Percentiles rank a stretch among this genome's conserved stretches.
Evolutionary conservation across 2,888 invertebrate species (phyloP).

Genomic region (Piscicola geometra): DNA sequence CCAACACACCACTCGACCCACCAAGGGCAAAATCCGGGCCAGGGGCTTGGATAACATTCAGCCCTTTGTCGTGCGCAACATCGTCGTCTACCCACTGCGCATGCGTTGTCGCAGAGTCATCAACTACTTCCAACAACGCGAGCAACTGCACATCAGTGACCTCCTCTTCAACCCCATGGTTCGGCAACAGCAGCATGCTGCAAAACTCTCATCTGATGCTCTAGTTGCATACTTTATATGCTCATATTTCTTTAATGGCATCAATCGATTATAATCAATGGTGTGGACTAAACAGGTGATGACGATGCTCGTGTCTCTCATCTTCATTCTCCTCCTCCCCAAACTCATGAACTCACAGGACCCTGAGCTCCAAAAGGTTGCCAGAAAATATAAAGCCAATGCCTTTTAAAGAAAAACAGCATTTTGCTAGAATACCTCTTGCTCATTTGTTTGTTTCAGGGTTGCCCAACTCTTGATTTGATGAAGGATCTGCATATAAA

Average conservation of each 20-base stretch:
- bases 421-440: slow-evolving; percentile 2
- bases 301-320: slow-evolving; percentile 89
- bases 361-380: slow-evolving; percentile 84
- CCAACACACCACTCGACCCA: background rate
- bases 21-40: slow-evolving; percentile 85
- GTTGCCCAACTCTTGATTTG: too few species aligned
- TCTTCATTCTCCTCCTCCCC: slow-evolving; percentile 84
- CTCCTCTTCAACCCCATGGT: slow-evolving; percentile 93
- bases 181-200: background rate
- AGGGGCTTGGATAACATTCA: slow-evolving; percentile 89
- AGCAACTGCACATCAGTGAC: slow-evolving; percentile 94
- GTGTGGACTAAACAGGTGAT: too few species aligned
- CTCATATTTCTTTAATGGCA: too few species aligned
- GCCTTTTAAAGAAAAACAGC: too few species aligned
- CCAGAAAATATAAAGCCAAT: too few species aligned
- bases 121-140: slow-evolving; percentile 75
- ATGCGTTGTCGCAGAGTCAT: slow-evolving; percentile 75
- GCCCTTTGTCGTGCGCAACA: slow-evolving; percentile 69
- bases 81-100: slow-evolving; percentile 81
- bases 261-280: too few species aligned
- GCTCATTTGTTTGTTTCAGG: too few species aligned
- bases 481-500: background rate
- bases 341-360: slow-evolving; percentile 86
- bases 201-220: background rate
- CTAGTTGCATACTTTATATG: background rate